Evolutionary conservation across 2,113 vertebrate genomes (phyloP).

Genomic region (Ceyx melanurus): DNA sequence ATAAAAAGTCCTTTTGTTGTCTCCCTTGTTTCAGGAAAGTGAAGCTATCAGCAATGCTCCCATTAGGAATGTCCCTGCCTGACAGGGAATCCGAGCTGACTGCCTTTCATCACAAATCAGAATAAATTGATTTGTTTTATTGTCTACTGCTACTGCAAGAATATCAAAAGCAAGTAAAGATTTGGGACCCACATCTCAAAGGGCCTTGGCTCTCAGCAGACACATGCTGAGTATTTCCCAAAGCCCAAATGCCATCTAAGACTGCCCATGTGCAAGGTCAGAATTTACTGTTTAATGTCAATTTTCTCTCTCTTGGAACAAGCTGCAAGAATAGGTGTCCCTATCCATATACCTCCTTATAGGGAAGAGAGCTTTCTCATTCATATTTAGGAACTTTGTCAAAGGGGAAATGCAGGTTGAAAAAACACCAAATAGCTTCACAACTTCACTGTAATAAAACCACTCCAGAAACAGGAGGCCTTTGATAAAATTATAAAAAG

Average conservation of each 20-base stretch:
- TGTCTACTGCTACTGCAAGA: background rate
- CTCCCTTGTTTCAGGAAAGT: background rate
- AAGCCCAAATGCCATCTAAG: background rate
- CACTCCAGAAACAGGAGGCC: background rate
- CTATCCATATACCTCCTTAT: background rate
- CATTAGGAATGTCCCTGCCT: background rate
- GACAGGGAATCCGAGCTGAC: background rate
- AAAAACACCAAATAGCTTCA: background rate
- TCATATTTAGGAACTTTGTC: background rate
- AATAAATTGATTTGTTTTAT: background rate
- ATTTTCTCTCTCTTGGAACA: background rate
- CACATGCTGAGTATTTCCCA: background rate
- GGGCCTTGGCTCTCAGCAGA: background rate
- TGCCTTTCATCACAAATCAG: background rate
- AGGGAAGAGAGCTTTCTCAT: background rate
- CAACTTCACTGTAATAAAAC: background rate
- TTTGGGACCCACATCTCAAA: background rate
- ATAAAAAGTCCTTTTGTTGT: background rate
- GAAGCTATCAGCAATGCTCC: background rate
- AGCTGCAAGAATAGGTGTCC: background rate
- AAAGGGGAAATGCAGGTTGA: background rate
- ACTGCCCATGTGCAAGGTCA: background rate
- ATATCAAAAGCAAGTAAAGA: background rate
- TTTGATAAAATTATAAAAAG: background rate
- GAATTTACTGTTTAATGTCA: background rate